These are phyloP conservation scores for Stomorhina lunata DNA, from an alignment of 2,888 invertebrate species.

Conservation along the genomic window DNA sequence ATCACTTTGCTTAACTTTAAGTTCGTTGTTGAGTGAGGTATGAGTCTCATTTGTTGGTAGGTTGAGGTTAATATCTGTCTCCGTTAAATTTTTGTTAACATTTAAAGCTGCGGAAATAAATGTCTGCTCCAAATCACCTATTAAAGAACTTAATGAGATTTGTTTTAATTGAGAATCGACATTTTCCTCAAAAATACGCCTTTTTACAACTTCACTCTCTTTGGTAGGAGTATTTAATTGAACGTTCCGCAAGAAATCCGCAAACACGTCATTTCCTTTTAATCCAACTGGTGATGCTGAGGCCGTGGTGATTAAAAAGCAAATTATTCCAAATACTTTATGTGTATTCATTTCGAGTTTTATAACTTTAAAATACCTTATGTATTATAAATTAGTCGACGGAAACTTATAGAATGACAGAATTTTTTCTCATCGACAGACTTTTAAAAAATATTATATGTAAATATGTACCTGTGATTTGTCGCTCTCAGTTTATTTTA, in stretches of 20 bases:
- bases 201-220: constrained; percentile 69
- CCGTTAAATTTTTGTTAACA: constrained; percentile 68
- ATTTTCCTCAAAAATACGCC: constrained; percentile 69
- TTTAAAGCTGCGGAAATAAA: constrained; percentile 75
- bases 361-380: no score
- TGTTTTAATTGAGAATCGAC: constrained; percentile 70
- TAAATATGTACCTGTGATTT: neutral
- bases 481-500: neutral
- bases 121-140: constrained; percentile 75
- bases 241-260: constrained; percentile 64
- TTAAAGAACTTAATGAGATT: constrained; percentile 74
- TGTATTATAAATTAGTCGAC: no score
- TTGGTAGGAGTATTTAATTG: constrained; percentile 51
- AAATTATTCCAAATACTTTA: constrained; percentile 36
- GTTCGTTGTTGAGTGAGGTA: constrained; percentile 14
- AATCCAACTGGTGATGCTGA: constrained; percentile 9
- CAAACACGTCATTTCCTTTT: constrained; percentile 66
- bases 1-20: constrained; percentile 53
- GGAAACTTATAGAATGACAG: constrained; percentile 34
- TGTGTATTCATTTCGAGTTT: constrained; percentile 34
- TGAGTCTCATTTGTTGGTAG: constrained; percentile 67
- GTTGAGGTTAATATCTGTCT: constrained; percentile 66
- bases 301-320: constrained; percentile 17
- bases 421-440: constrained; percentile 6
- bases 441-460: constrained; percentile 34